Base-by-base conservation (phyloP, 2,797 vertebrate species). In the Eupleurogrammus muticus region DNA sequence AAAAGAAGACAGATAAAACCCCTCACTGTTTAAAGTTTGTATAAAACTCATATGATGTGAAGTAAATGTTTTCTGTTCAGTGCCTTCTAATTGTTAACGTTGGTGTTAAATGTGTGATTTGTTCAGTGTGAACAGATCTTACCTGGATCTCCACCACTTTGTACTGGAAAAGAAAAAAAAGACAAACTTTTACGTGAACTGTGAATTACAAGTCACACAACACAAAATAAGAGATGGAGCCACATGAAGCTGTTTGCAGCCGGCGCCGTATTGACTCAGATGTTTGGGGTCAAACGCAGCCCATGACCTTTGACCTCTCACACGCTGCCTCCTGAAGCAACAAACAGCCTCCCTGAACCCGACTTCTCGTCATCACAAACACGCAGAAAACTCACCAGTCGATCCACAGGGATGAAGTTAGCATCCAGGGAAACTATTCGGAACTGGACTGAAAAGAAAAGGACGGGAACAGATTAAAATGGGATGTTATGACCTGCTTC, bases 351-450 rank as follows among this genome's bases (percentile, higher is more conserved):
- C 78, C 59, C 80, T 63, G 71, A 76, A 78, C 53, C 87, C 88
- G 84, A 88, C 87, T 86, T 88, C 87, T n/a, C n/a, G n/a, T n/a
- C n/a, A n/a, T n/a, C n/a, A n/a, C n/a, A n/a, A n/a, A n/a, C n/a
- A n/a, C n/a, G 16, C 50, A 58, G 5, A 0, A 42, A 53, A 40
- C 92, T 70, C 84, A 96, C 95, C 91, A 80, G 80, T 67, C 89
- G 66, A 0, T 82, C 82, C 8, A 87, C 72, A 0, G 93, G 89
- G 34, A 89, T 40, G 75, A 96, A 94, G 14, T 76, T 82, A 34
- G 83, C 19, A 57, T 94, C 87, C 83, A 96, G 66, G 21, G 94
- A 93, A 77, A 94, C 93, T 0, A 96, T 82, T 51, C 94, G 91
- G 73, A 96, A 96, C 60, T 89, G 87, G 40, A 95, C 95, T 96